Percentiles rank a stretch among this genome's conserved stretches.
phyloP scores from a whole-genome alignment of 1,140 invertebrate species.

The Drosophila pseudoobscura region DNA sequence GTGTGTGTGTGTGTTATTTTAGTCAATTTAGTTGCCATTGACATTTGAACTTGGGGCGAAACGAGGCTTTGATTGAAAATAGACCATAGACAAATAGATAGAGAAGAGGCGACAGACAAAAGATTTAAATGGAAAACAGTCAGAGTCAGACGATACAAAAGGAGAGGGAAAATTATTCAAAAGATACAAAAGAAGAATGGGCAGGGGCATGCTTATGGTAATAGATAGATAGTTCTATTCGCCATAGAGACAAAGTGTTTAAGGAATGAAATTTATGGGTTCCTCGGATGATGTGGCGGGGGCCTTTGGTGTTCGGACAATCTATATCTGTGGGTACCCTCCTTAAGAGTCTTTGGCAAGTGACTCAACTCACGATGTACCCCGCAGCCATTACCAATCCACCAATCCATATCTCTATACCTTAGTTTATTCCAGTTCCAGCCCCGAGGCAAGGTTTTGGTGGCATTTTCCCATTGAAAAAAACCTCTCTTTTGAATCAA shows the following conservation, averaged over 20 bases:
- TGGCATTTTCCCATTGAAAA: too few relatives aligned
- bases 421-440: too few relatives aligned
- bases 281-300: conserved; percentile 12
- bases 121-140: conserved; percentile 53
- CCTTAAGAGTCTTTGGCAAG: not conserved
- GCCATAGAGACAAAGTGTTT: not conserved
- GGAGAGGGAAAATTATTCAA: not conserved
- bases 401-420: conserved; percentile 2
- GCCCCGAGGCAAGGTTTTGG: too few relatives aligned
- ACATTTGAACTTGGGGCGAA: conserved; percentile 69
- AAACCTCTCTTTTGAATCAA: conserved; percentile 8
- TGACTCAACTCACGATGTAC: conserved; percentile 41
- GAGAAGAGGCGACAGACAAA: conserved; percentile 7
- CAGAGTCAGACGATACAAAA: not conserved
- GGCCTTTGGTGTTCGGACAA: conserved; percentile 31
- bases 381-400: conserved; percentile 13
- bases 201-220: not conserved
- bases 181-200: conserved; percentile 8
- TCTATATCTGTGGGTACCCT: not conserved
- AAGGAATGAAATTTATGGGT: conserved; percentile 16
- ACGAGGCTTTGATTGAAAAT: conserved; percentile 48
- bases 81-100: conserved; percentile 40
- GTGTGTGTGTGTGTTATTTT: conserved; percentile 28
- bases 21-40: conserved; percentile 76
- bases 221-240: conserved; percentile 31